Base-by-base conservation (phyloP, 2,797 vertebrate species). In the Dallia pectoralis region DNA sequence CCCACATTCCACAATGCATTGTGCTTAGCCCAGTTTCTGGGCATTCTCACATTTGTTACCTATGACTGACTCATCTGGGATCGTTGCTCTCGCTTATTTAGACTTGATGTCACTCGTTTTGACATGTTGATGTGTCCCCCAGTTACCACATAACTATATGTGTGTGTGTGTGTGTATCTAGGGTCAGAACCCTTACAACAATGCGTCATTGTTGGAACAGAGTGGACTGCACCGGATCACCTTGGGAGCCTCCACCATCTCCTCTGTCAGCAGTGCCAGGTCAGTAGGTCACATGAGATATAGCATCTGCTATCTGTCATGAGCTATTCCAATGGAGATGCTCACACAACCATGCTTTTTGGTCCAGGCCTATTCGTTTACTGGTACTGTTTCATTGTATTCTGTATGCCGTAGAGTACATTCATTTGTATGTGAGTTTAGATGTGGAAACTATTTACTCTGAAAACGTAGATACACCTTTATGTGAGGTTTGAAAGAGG, bases 181-280 rank as follows among this genome's bases (percentile, higher is more conserved):
- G 97, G 94, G 93, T 69, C 96, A 97, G 47, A 96, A 86, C 0
- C 93, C 95, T 9, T 98, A 97, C 86, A 98, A 98, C 86, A 97
- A 97, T 63, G 94, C 97, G 0, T 97, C 97, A 0, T 92, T 99
- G 75, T 93, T 99, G 80, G 97, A 99, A 86, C 97, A 99, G 92
- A 99, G 97, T 0, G 97, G 97, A 51, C 94, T 99, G 63, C 98
- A 99, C 82, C 96, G 97, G 70, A 99, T 99, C 92, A 99, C 97
- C 8, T 90, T 99, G 68, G 98, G 98, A 14, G 95, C 96, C 56
- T 99, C 98, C 82, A 99, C 97, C 0, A 89, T 99, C 87, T 99
- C 98, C 0, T 99, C 98, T 0, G 97, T 99, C 90, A 99, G 98
- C 94, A 99, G 96, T 0, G 96, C 95, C 71, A 96, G 96, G 91